phyloP scores from a whole-genome alignment of 2,113 vertebrate species.

The Mustela nigripes region DNA sequence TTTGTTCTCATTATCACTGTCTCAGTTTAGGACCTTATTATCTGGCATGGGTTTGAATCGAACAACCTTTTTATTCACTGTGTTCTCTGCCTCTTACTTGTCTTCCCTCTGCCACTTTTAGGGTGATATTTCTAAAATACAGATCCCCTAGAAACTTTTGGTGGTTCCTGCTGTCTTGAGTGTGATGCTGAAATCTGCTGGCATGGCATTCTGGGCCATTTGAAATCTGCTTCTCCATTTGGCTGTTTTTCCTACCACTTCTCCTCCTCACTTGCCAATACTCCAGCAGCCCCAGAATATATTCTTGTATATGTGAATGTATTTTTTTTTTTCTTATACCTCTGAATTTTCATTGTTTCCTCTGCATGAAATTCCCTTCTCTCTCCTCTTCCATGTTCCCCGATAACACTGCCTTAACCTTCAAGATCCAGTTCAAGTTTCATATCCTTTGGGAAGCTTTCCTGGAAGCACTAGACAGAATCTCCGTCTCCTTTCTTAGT shows the following conservation, averaged over 20 bases:
- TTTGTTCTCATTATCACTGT: background rate
- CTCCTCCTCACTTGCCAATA: background rate
- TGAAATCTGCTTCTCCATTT: background rate
- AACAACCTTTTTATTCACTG: background rate
- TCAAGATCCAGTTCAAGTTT: background rate
- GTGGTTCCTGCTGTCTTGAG: background rate
- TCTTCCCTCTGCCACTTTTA: background rate
- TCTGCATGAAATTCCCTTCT: background rate
- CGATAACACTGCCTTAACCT: background rate
- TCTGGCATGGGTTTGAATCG: background rate
- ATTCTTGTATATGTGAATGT: background rate
- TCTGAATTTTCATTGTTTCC: background rate
- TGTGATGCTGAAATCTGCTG: background rate
- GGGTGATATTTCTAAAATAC: background rate
- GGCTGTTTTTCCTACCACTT: background rate
- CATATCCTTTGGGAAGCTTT: background rate
- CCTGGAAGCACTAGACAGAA: background rate
- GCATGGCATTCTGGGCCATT: background rate
- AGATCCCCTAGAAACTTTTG: background rate
- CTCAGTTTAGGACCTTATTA: background rate
- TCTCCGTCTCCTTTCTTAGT: background rate
- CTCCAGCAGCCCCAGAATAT: background rate
- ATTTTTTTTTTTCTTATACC: background rate
- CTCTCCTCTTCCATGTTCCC: background rate
- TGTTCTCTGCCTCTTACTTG: background rate